Conservation (phyloP, 2,888 invertebrate genomes). For the Girardia tigrina region DNA sequence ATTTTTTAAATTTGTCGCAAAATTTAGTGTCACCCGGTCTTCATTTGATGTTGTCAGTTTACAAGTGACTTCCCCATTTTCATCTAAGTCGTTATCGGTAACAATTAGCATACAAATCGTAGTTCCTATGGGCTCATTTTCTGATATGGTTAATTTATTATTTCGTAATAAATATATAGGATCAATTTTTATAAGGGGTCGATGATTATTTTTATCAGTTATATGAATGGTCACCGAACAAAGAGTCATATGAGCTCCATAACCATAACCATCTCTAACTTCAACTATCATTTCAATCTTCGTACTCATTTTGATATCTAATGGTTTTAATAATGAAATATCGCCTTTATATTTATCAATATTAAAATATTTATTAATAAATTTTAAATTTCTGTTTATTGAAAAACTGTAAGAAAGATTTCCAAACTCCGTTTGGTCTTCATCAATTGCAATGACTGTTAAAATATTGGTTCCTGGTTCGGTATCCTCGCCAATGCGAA, state of each 20-base stretch:
- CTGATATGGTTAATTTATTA: constrained; percentile 19
- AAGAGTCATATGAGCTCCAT: constrained; percentile 24
- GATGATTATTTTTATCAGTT: constrained; percentile 33
- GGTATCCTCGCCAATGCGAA: constrained; percentile 24
- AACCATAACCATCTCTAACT: constrained; percentile 26
- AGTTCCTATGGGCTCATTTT: constrained; percentile 11
- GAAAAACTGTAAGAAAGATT: constrained; percentile 26
- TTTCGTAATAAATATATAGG: constrained; percentile 16
- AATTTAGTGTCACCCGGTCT: not conserved
- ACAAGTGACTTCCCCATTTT: constrained; percentile 34
- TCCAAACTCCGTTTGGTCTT: constrained; percentile 25
- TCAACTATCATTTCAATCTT: constrained; percentile 27
- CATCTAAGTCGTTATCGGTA: constrained; percentile 29
- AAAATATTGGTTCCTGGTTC: constrained; percentile 21
- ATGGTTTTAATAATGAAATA: constrained; percentile 15
- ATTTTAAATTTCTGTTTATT: constrained; percentile 18
- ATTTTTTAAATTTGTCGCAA: constrained; percentile 30
- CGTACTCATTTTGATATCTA: constrained; percentile 29
- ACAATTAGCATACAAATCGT: constrained; percentile 24
- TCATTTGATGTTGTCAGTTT: not conserved
- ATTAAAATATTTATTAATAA: constrained; percentile 5
- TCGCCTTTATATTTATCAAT: constrained; percentile 26
- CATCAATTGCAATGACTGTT: constrained; percentile 21
- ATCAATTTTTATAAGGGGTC: constrained; percentile 32
- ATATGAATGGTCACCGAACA: constrained; percentile 29